Conservation (phyloP, 2,888 invertebrate species). For the Drosophila histrio region DNA sequence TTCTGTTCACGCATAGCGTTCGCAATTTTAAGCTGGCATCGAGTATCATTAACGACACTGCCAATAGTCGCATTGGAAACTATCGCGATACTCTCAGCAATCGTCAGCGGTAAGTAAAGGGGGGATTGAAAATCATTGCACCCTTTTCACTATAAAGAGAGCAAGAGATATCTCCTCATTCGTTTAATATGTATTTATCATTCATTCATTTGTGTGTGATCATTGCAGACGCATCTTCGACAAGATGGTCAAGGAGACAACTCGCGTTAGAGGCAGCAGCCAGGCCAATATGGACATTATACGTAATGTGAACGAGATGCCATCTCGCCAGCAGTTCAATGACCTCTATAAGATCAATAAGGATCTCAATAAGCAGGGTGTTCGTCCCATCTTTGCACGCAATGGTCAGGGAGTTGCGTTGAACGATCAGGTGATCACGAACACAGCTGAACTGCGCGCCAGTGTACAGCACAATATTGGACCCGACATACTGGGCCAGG, state of each 20-base stretch:
- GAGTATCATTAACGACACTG: constrained; percentile 70
- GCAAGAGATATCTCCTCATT: no score
- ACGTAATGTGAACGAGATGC: constrained; percentile 80
- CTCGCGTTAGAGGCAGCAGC: constrained; percentile 65
- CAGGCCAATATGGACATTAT: constrained; percentile 79
- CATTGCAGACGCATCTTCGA: constrained; percentile 76
- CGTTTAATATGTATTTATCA: no score
- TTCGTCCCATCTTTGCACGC: constrained; percentile 72
- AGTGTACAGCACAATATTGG: constrained; percentile 79
- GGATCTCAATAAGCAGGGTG: constrained; percentile 65
- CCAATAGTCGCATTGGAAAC: constrained; percentile 54
- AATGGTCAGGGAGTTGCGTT: constrained; percentile 70
- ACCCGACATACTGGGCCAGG: constrained; percentile 67
- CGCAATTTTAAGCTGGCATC: constrained; percentile 81
- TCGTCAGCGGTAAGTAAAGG: constrained; percentile 75
- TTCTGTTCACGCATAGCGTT: constrained; percentile 81
- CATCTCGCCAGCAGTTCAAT: constrained; percentile 79
- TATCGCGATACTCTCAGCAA: constrained; percentile 77
- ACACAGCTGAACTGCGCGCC: constrained; percentile 67
- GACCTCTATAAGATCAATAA: constrained; percentile 80
- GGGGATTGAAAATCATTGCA: no score
- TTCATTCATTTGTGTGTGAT: no score
- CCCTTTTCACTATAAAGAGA: no score
- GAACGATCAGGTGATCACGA: constrained; percentile 75
- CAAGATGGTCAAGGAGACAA: constrained; percentile 77